Percentiles rank a stretch among this genome's conserved stretches.
Conservation (phyloP, 2,888 invertebrate species). For the Acleris cristana region DNA sequence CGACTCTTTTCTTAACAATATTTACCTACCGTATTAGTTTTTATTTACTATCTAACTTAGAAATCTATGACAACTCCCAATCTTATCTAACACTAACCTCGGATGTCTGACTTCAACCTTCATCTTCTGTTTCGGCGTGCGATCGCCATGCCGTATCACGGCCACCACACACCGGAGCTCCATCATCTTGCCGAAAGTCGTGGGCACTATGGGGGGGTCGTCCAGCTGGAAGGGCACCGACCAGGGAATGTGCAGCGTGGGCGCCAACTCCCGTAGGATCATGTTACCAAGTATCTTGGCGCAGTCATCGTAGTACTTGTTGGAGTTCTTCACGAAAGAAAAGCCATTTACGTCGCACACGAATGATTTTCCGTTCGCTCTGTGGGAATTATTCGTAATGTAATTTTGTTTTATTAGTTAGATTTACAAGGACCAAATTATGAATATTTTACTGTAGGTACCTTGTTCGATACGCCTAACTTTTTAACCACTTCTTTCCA, state of each 20-base stretch:
- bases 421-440: slow-evolving; percentile 3
- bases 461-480: too few relatives aligned
- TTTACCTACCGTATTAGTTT: too few relatives aligned
- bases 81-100: slow-evolving; percentile 84
- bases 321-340: slow-evolving; percentile 99
- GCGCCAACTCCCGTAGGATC: slow-evolving; percentile 97
- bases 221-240: slow-evolving; percentile 98
- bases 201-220: slow-evolving; percentile 99
- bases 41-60: too few relatives aligned
- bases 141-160: slow-evolving; percentile 98
- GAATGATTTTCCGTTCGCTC: slow-evolving; percentile 99
- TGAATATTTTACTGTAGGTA: too few relatives aligned
- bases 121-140: slow-evolving; percentile 99
- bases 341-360: slow-evolving; percentile 99
- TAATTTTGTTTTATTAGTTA: not conserved
- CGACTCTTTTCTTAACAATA: too few relatives aligned
- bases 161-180: slow-evolving; percentile 97
- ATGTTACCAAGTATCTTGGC: slow-evolving; percentile 99
- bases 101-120: slow-evolving; percentile 99
- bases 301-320: slow-evolving; percentile 99
- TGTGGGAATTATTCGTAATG: slow-evolving; percentile 53
- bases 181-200: slow-evolving; percentile 99
- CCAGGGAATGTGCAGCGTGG: slow-evolving; percentile 98
- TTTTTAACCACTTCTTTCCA: too few relatives aligned
- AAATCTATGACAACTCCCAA: too few relatives aligned